A percentile compares a stretch with the other conserved stretches of the same genome.
phyloP scores from a whole-genome alignment of 2,888 invertebrate genomes.

The Melinaea marsaeus region DNA sequence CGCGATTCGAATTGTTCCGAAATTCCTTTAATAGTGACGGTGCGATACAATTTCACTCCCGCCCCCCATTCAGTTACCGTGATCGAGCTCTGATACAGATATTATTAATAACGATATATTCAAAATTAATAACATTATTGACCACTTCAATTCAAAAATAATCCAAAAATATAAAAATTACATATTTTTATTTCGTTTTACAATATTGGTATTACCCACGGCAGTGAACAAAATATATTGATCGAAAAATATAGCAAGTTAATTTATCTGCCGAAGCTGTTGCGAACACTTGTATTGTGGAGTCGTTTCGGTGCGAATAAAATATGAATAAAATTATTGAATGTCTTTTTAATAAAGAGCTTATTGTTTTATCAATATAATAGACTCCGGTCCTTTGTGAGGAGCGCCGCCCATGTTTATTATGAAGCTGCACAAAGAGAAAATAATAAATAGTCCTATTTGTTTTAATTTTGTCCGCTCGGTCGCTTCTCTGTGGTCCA shows the following conservation, averaged over 20 bases:
- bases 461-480: conserved; percentile 66
- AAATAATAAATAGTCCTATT: conserved; percentile 76
- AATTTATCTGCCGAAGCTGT: conserved; percentile 41
- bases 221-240: conserved; percentile 6
- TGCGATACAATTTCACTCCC: conserved; percentile 56
- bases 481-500: conserved; percentile 69
- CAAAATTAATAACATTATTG: neutral
- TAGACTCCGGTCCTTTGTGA: conserved; percentile 58
- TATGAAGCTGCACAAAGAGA: conserved; percentile 58
- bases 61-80: conserved; percentile 44
- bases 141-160: too few relatives aligned
- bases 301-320: conserved; percentile 59
- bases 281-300: conserved; percentile 56
- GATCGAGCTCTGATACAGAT: conserved; percentile 11
- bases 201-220: neutral
- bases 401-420: conserved; percentile 60
- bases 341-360: conserved; percentile 77
- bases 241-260: conserved; percentile 14
- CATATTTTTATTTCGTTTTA: neutral
- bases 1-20: conserved; percentile 55
- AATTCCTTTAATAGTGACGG: conserved; percentile 64
- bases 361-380: conserved; percentile 74
- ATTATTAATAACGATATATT: conserved; percentile 8
- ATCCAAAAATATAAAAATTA: too few relatives aligned
- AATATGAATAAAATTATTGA: conserved; percentile 75